These are phyloP conservation scores for Dunckerocampus dactyliophorus DNA, from an alignment of 2,113 vertebrate species.

Conservation along the genomic window DNA sequence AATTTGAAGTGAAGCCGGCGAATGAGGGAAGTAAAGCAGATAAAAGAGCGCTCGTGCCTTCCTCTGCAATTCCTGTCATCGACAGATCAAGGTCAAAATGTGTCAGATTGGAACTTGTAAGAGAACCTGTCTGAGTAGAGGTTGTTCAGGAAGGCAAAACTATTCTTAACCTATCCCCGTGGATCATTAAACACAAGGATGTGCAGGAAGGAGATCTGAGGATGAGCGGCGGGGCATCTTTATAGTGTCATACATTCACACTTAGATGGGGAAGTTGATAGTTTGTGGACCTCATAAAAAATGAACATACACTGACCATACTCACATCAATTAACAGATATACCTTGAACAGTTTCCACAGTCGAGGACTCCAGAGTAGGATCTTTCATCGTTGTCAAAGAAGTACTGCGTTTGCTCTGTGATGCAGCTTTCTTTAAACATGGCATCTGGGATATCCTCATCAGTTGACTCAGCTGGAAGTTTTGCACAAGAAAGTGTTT, in stretches of 20 bases:
- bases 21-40: constrained; percentile 33
- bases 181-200: constrained; percentile 47
- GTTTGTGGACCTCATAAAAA: neutral
- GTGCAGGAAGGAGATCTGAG: constrained; percentile 28
- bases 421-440: constrained; percentile 96
- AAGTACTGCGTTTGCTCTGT: constrained; percentile 98
- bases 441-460: constrained; percentile 81
- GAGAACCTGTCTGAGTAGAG: constrained; percentile 49
- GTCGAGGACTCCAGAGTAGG: constrained; percentile 86
- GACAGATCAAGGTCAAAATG: constrained; percentile 63
- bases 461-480: constrained; percentile 81
- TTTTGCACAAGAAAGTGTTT: neutral
- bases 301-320: constrained; percentile 50
- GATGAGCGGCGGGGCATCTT: neutral
- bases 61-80: constrained; percentile 38
- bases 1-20: constrained; percentile 40
- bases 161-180: constrained; percentile 32
- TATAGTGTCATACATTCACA: constrained; percentile 20
- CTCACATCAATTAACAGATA: constrained; percentile 21
- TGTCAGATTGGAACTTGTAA: constrained; percentile 41
- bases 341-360: constrained; percentile 98
- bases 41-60: constrained; percentile 38
- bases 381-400: constrained; percentile 89
- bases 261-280: neutral
- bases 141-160: constrained; percentile 35